Evolutionary conservation across 2,113 vertebrate genomes (phyloP).

Genomic region (Coturnix japonica): DNA sequence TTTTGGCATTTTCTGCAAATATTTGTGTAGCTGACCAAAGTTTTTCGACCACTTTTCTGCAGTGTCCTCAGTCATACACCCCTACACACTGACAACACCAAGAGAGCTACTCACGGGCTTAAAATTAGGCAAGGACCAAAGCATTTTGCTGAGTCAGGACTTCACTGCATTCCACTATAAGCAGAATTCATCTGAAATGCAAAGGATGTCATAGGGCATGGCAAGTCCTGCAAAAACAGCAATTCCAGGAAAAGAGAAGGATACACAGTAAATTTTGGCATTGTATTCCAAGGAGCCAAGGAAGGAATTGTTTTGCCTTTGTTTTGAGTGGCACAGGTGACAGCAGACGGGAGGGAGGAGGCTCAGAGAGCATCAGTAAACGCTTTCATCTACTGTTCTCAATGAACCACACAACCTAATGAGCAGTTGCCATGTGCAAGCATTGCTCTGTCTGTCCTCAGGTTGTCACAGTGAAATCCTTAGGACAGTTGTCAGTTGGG

Average conservation of each 20-base stretch:
- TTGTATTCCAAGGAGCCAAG: background rate
- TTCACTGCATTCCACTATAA: background rate
- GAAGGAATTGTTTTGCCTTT: conserved; percentile 9
- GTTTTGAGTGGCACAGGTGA: conserved; percentile 30
- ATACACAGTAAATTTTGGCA: background rate
- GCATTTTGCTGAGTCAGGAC: conserved; percentile 8
- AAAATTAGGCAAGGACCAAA: background rate
- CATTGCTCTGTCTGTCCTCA: background rate
- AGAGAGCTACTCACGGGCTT: background rate
- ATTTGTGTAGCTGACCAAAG: background rate
- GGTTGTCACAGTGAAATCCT: background rate
- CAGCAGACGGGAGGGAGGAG: conserved; percentile 36
- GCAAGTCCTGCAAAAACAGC: conserved; percentile 29
- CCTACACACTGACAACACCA: background rate
- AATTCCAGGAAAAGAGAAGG: conserved; percentile 27
- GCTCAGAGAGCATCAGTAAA: conserved; percentile 48
- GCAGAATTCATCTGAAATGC: background rate
- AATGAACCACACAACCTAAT: conserved; percentile 7
- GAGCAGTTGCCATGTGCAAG: background rate
- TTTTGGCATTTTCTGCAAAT: background rate
- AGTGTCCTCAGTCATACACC: background rate
- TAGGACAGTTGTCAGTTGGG: background rate
- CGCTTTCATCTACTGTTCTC: conserved; percentile 51
- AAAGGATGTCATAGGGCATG: background rate
- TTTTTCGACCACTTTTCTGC: background rate